These are phyloP conservation scores for Motacilla tschutschensis DNA, from an alignment of 2,113 vertebrate species.

Conservation along the genomic window DNA sequence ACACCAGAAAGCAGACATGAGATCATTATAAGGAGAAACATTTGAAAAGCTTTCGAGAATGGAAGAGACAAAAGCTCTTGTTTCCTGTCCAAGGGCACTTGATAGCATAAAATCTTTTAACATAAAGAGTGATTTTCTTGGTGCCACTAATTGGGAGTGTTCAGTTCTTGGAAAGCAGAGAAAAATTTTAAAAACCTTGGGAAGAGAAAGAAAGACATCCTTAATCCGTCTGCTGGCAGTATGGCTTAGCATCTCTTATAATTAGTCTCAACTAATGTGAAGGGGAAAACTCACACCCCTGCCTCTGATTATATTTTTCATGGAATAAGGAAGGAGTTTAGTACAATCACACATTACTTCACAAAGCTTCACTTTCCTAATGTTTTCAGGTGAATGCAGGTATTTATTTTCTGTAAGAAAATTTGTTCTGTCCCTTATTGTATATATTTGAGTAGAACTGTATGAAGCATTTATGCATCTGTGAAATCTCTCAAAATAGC, in stretches of 20 bases:
- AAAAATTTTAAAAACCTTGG: not conserved
- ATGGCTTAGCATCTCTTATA: not conserved
- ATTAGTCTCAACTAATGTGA: not conserved
- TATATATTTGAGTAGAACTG: not conserved
- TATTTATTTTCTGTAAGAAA: not conserved
- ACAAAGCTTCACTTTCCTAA: not conserved
- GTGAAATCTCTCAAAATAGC: not conserved
- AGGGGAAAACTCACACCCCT: not conserved
- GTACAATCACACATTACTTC: not conserved
- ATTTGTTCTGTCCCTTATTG: accelerated
- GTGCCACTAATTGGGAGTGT: not conserved
- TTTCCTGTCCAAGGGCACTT: not conserved
- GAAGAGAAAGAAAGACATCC: not conserved
- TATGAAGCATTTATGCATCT: not conserved
- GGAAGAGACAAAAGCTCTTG: not conserved
- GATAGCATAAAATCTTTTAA: not conserved
- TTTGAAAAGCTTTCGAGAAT: not conserved
- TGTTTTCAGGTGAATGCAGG: not conserved
- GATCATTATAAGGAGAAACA: not conserved
- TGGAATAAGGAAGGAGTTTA: not conserved
- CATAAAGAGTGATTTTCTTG: not conserved
- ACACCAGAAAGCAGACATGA: not conserved
- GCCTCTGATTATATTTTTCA: not conserved
- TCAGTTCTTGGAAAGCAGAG: not conserved
- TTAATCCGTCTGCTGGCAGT: not conserved